Evolutionary conservation across 2,113 vertebrate genomes (phyloP).

Genomic region (Hymenochirus boettgeri): DNA sequence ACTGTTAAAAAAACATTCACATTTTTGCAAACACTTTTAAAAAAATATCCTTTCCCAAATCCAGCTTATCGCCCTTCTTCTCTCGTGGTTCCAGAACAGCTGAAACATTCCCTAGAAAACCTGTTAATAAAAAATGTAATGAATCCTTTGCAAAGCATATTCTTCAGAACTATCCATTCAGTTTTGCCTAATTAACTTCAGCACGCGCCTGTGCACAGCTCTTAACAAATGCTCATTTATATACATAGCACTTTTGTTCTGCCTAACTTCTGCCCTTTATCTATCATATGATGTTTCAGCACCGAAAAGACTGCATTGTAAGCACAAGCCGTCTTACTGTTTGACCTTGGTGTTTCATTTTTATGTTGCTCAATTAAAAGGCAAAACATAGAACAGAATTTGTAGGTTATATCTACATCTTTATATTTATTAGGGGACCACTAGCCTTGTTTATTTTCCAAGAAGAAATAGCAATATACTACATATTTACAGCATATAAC

Average conservation of each 20-base stretch:
- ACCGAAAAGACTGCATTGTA: constrained; percentile 4
- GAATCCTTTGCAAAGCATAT: constrained; percentile 22
- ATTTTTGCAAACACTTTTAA: neutral
- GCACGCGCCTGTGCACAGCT: neutral
- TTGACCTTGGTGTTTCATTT: constrained; percentile 18
- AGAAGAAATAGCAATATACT: too few relatives aligned
- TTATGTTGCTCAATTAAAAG: constrained; percentile 20
- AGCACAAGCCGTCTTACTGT: constrained; percentile 14
- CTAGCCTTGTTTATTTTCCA: too few relatives aligned
- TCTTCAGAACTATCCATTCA: constrained; percentile 14
- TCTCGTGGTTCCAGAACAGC: neutral
- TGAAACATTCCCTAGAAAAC: neutral
- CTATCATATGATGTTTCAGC: neutral
- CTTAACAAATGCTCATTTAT: constrained; percentile 31
- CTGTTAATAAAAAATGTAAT: constrained; percentile 19
- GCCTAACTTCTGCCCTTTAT: constrained; percentile 18
- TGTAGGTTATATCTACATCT: too few relatives aligned
- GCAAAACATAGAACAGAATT: too few relatives aligned
- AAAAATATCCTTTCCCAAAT: neutral
- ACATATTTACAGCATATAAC: too few relatives aligned
- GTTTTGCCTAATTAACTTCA: constrained; percentile 21
- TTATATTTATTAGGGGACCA: too few relatives aligned
- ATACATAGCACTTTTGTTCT: constrained; percentile 35
- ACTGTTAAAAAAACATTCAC: neutral
- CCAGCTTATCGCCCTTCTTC: neutral